Base-by-base conservation (phyloP, 2,797 vertebrate genomes). In the Eurystomus glaucurus region DNA sequence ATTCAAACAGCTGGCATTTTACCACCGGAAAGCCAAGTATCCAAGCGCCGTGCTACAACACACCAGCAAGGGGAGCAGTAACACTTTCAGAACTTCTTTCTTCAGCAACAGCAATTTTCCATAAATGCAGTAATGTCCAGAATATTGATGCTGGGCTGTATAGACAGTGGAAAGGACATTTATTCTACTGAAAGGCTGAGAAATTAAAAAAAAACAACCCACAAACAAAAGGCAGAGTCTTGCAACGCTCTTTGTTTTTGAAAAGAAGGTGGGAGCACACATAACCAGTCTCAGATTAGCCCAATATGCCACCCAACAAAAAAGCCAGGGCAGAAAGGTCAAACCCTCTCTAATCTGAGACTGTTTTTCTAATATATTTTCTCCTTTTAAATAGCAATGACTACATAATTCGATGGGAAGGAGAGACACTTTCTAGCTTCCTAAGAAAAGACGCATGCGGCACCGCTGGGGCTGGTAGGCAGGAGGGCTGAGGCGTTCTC, bases 11-110 rank as follows among this genome's bases (percentile, higher is more conserved):
- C 41, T 69, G 75, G 29, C 21, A 64, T 23, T n/a, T 71, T 48
- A 51, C 20, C 10, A 4, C 54, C 18, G 23, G 28, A 50, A 79
- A 83, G 57, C 6, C 5, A 39, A 75, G 46, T 25, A 82, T 52
- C 82, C n/a, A 58, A 35, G 72, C 97, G 98, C 94, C 90, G 97
- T 98, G 97, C 98, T 52, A 25, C 31, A 85, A 55, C 6, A 55
- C 25, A 69, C 98, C 98, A 98, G 98, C 94, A 98, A 97, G 98
- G 96, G 98, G 98, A 97, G 98, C 68, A 97, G 95, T 98, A 98
- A 98, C 98, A 97, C 98, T 98, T 98, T 35, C 83, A 95, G 97
- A 98, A 69, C 95, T 77, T 85, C 72, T 25, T 20, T 80, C 68
- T 87, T 57, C 78, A 2, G 68, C 23, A 88, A 37, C 37, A 37